A percentile compares a stretch with the other conserved stretches of the same genome.
phyloP scores from a whole-genome alignment of 2,113 vertebrate species.

The Felis chaus region DNA sequence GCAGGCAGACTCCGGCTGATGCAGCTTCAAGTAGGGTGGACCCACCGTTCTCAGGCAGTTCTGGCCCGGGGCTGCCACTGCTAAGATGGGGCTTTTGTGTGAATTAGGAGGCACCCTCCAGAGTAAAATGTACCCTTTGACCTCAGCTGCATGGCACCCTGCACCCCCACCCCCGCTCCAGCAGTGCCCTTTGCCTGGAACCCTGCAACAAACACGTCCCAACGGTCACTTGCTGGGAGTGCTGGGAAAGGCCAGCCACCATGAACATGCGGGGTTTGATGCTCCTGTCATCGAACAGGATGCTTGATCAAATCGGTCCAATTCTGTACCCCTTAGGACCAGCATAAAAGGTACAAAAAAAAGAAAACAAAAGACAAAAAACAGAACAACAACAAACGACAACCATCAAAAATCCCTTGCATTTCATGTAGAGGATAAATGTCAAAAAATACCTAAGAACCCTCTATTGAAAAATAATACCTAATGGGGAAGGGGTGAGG shows the following conservation, averaged over 20 bases:
- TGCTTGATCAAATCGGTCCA: neutral
- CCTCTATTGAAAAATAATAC: neutral
- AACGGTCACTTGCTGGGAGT: neutral
- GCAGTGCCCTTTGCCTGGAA: neutral
- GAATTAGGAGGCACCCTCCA: neutral
- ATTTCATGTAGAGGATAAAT: neutral
- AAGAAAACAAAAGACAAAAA: no score
- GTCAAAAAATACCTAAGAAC: neutral
- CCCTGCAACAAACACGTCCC: neutral
- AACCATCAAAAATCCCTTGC: neutral
- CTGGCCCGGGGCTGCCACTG: neutral
- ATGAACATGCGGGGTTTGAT: rapidly evolving
- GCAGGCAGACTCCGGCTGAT: neutral
- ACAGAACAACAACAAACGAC: neutral
- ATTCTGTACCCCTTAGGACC: neutral
- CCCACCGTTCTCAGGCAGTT: neutral
- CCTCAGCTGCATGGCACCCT: neutral
- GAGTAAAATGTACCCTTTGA: neutral
- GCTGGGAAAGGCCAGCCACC: neutral
- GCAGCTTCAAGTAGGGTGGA: neutral
- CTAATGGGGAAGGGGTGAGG: neutral
- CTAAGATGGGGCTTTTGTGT: neutral
- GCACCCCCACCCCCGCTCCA: no score
- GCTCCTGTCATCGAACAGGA: neutral
- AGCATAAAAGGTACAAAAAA: neutral